Percentiles rank a stretch among this genome's conserved stretches.
Evolutionary conservation across 1,140 invertebrate species (phyloP).

Genomic region (Lethrus apterus): DNA sequence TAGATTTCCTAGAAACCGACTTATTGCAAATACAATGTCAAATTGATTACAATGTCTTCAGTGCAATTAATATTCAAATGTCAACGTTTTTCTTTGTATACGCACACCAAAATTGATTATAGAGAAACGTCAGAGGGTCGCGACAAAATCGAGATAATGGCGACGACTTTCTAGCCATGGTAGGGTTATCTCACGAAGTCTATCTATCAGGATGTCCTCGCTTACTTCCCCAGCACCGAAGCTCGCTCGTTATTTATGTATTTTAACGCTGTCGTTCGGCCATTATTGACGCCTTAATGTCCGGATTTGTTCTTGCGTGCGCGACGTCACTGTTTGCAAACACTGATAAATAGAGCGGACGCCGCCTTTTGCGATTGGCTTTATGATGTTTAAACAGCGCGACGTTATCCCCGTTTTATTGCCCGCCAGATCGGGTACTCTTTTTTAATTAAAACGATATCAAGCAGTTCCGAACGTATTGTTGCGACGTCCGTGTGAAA

Average conservation of each 20-base stretch:
- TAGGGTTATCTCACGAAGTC: slow-evolving; percentile 17
- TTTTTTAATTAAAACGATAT: slow-evolving; percentile 26
- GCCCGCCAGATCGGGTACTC: slow-evolving; percentile 7
- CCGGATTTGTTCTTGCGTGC: slow-evolving; percentile 38
- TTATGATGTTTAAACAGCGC: slow-evolving; percentile 28
- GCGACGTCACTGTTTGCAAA: slow-evolving; percentile 39
- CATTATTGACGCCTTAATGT: slow-evolving; percentile 41
- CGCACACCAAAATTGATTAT: too few species aligned
- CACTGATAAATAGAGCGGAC: slow-evolving; percentile 37
- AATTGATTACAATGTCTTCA: too few species aligned
- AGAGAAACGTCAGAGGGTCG: too few species aligned
- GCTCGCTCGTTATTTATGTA: slow-evolving; percentile 38
- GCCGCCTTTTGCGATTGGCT: slow-evolving; percentile 16
- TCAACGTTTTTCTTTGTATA: too few species aligned
- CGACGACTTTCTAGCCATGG: slow-evolving; percentile 7
- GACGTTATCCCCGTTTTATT: slow-evolving; percentile 19
- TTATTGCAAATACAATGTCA: too few species aligned
- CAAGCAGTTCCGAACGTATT: slow-evolving; percentile 15
- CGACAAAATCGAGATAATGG: too few species aligned
- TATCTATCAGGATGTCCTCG: slow-evolving; percentile 29
- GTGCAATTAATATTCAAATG: too few species aligned
- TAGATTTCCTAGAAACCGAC: too few species aligned
- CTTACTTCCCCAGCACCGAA: slow-evolving; percentile 22
- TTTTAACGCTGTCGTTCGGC: slow-evolving; percentile 38
- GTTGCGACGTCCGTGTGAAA: slow-evolving; percentile 3